phyloP scores from a whole-genome alignment of 2,888 invertebrate genomes.

The Arctia plantaginis region DNA sequence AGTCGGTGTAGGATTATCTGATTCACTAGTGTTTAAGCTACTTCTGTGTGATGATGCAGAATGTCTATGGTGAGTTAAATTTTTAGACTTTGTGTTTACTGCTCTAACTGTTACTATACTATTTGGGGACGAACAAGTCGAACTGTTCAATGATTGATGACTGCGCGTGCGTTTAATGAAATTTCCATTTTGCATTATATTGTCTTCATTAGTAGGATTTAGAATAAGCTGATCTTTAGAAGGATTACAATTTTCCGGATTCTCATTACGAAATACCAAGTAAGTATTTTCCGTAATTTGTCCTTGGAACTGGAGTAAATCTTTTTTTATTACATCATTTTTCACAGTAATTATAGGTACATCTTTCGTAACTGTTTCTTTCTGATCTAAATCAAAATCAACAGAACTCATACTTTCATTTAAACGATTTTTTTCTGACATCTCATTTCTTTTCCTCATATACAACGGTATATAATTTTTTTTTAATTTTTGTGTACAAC shows the following conservation, averaged over 20 bases:
- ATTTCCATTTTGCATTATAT: conserved; percentile 8
- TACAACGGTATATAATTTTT: conserved; percentile 64
- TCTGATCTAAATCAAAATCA: conserved; percentile 33
- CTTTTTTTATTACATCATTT: conserved; percentile 57
- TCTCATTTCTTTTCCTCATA: conserved; percentile 53
- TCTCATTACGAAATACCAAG: conserved; percentile 67
- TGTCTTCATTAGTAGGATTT: conserved; percentile 31
- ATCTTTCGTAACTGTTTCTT: conserved; percentile 32
- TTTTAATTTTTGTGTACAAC: conserved; percentile 32
- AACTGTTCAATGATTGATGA: conserved; percentile 68
- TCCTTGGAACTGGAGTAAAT: conserved; percentile 60
- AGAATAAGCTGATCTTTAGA: conserved; percentile 43
- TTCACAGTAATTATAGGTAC: conserved; percentile 43
- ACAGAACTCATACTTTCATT: conserved; percentile 52
- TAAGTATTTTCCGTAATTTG: conserved; percentile 56
- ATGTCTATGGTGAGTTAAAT: conserved; percentile 52
- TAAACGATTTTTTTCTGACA: conserved; percentile 38
- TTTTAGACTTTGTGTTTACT: conserved; percentile 54
- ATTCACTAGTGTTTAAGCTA: conserved; percentile 57
- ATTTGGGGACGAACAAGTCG: conserved; percentile 73
- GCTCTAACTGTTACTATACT: conserved; percentile 74
- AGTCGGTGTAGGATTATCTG: conserved; percentile 57
- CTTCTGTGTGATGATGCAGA: conserved; percentile 60
- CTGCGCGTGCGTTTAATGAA: conserved; percentile 47
- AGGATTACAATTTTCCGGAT: conserved; percentile 51